phyloP scores from a whole-genome alignment of 2,797 vertebrate species.

The Borostomias antarcticus region DNA sequence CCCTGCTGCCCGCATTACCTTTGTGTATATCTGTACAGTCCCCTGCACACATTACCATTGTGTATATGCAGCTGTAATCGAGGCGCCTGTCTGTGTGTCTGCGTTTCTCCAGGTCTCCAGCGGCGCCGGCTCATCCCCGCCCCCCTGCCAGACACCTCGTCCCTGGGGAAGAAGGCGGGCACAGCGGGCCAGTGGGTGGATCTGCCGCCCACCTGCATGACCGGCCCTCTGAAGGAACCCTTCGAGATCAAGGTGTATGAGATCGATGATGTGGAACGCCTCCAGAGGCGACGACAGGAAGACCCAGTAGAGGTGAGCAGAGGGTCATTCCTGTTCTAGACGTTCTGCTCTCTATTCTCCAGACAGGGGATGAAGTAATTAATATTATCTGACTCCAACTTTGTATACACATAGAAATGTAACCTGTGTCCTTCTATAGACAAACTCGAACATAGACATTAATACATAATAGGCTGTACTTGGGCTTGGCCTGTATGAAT shows the following conservation, averaged over 20 bases:
- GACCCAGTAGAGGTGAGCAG: constrained; percentile 76
- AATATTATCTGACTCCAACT: too few relatives aligned
- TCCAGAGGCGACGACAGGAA: constrained; percentile 89
- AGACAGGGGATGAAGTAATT: too few relatives aligned
- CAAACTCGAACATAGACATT: too few relatives aligned
- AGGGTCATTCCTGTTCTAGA: constrained; percentile 30
- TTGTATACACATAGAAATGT: too few relatives aligned
- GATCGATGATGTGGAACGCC: constrained; percentile 95
- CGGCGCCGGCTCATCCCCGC: constrained; percentile 92
- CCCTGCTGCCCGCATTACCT: too few relatives aligned
- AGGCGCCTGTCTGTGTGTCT: constrained; percentile 26
- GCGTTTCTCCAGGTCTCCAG: constrained; percentile 81
- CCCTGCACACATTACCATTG: constrained; percentile 35
- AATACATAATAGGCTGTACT: too few relatives aligned
- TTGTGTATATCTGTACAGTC: constrained; percentile 32
- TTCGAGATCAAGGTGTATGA: constrained; percentile 99
- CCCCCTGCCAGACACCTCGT: constrained; percentile 88
- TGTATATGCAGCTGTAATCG: constrained; percentile 35
- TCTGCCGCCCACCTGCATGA: constrained; percentile 84
- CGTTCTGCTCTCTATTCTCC: too few relatives aligned
- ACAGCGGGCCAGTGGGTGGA: constrained; percentile 95
- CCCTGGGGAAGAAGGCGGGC: constrained; percentile 87
- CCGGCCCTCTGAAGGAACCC: constrained; percentile 91
- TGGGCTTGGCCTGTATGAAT: too few relatives aligned
- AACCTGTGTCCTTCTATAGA: too few relatives aligned